These are phyloP conservation scores for Xanthostigma xanthostigma DNA, from an alignment of 2,888 invertebrate genomes.

Conservation along the genomic window DNA sequence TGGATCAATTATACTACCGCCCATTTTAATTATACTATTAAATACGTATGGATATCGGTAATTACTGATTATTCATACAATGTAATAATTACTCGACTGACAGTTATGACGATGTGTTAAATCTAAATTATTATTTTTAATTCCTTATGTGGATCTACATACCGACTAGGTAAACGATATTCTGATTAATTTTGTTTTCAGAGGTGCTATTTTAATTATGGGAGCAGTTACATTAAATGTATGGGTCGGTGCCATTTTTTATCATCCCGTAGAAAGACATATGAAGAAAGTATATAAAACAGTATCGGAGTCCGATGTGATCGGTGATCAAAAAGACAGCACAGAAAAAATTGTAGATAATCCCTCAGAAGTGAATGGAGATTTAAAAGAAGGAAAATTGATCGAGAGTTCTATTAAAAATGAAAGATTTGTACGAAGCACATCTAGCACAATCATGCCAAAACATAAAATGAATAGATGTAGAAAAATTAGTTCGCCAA, in stretches of 20 bases:
- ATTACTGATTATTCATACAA: conserved; percentile 14
- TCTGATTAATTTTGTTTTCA: conserved; percentile 25
- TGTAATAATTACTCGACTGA: conserved; percentile 5
- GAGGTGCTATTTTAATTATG: conserved; percentile 66
- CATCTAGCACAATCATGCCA: conserved; percentile 54
- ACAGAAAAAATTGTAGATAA: conserved; percentile 18
- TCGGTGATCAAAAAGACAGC: conserved; percentile 25
- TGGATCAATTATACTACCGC: conserved; percentile 73
- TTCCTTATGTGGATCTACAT: no score
- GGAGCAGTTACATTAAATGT: conserved; percentile 72
- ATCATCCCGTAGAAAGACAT: conserved; percentile 71
- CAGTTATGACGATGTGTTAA: background rate
- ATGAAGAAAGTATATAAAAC: conserved; percentile 46
- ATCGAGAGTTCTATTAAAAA: conserved; percentile 16
- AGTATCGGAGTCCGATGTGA: conserved; percentile 20
- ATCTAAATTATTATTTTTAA: no score
- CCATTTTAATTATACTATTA: conserved; percentile 53
- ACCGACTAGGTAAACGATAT: background rate
- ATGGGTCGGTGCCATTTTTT: conserved; percentile 70
- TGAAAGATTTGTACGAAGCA: conserved; percentile 44
- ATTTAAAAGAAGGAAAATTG: background rate
- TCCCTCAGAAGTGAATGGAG: conserved; percentile 21
- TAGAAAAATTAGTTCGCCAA: conserved; percentile 43
- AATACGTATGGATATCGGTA: conserved; percentile 63
- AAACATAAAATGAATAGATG: conserved; percentile 37